Base-by-base conservation (phyloP, 2,113 vertebrate genomes). In the Melanotaenia duboulayi region DNA sequence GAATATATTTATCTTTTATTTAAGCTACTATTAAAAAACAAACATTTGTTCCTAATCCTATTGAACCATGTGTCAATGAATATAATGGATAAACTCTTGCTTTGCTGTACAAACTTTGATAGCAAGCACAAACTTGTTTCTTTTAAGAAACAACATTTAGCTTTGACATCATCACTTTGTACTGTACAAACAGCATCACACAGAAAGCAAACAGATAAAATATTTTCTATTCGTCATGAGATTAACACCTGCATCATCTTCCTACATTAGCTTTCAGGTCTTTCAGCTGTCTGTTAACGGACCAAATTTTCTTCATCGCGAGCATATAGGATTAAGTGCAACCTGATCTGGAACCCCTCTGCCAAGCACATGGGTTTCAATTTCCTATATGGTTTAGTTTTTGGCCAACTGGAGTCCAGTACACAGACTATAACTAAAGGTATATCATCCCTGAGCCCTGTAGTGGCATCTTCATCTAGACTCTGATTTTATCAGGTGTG, bases 181-280 rank as follows among this genome's bases (percentile, higher is more conserved):
- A 56, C 40, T 42, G 40, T 16, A 49, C 16, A 25, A 62, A 52
- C 22, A 51, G 16, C 19, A 12, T 19, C 13, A 1, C 6, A 7
- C 50, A 65, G 3, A 37, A 65, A 57, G 35, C 17, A 57, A 44
- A 54, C 65, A n/a, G 11, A 69, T 77, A n/a, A 74, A 60, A 16
- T 22, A 68, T 76, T 14, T 19, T 35, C 35, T 22, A 12, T 19
- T 54, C 11, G 32, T 22, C 28, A 22, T 20, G 32, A 19, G 24
- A 61, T 4, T 23, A 54, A 49, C 14, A 60, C 12, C 12, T 1
- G 9, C 40, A 50, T 74, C 17, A 1, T 44, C 17, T 81, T 75
- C 50, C 52, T 23, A 32, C 50, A 55, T 8, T 3, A 28, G 56
- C 61, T 24, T 16, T 4, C 14, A n/a, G 11, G 12, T 46, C 37